A percentile compares a stretch with the other conserved stretches of the same genome.
Evolutionary conservation across 2,888 invertebrate genomes (phyloP).

Genomic region (Nemoura dubitans): DNA sequence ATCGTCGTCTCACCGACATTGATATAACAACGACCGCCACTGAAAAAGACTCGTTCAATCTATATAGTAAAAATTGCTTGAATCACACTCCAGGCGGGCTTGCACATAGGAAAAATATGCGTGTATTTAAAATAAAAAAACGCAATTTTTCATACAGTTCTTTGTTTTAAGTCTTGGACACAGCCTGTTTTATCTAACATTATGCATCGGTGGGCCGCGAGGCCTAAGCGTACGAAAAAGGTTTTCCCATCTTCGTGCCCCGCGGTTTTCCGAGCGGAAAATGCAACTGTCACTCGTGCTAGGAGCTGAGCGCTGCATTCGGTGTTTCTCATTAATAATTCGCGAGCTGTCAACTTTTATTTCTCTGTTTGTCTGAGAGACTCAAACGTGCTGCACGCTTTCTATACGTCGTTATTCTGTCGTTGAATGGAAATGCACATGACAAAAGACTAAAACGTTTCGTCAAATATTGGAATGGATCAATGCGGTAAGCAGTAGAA

Average conservation of each 20-base stretch:
- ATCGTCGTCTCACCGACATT: too few relatives aligned
- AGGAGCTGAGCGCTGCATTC: not conserved
- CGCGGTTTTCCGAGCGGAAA: not conserved
- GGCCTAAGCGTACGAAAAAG: too few relatives aligned
- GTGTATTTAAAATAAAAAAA: too few relatives aligned
- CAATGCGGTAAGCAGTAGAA: not conserved
- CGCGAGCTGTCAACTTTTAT: slow-evolving; percentile 12
- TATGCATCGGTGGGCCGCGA: too few relatives aligned
- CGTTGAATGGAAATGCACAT: not conserved
- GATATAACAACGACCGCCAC: too few relatives aligned
- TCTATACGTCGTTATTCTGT: not conserved
- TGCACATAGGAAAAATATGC: too few relatives aligned
- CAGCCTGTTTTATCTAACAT: too few relatives aligned
- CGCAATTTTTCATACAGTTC: too few relatives aligned
- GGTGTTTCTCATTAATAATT: not conserved
- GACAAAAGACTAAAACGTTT: not conserved
- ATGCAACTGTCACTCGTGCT: not conserved
- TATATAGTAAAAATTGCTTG: too few relatives aligned
- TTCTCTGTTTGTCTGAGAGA: not conserved
- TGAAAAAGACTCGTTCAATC: too few relatives aligned
- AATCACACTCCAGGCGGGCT: too few relatives aligned
- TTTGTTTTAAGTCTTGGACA: too few relatives aligned
- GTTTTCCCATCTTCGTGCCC: not conserved
- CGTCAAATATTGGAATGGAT: not conserved
- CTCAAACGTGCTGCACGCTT: not conserved